These are phyloP conservation scores for Neolamprologus fasciatus DNA, from an alignment of 2,113 vertebrate species.

Conservation along the genomic window DNA sequence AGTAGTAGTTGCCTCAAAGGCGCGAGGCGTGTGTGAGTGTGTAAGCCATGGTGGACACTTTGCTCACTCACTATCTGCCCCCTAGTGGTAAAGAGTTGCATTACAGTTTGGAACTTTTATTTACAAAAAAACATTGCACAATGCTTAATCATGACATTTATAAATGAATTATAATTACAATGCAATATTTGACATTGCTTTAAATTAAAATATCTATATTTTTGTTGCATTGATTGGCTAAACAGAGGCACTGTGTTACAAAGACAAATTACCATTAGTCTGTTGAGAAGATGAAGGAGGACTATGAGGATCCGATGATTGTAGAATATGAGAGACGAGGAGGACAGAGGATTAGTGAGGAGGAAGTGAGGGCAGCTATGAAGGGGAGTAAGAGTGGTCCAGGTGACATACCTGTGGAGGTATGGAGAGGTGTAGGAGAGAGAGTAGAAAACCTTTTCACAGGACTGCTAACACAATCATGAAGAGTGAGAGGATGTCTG, in stretches of 20 bases:
- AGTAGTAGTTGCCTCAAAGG: not conserved
- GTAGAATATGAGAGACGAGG: not conserved
- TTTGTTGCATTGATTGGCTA: not conserved
- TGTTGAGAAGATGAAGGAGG: not conserved
- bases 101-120: not conserved
- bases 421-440: not conserved
- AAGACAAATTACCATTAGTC: not conserved
- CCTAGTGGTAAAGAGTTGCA: not conserved
- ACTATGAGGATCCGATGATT: not conserved
- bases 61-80: not conserved
- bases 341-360: not conserved
- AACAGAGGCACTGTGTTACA: not conserved
- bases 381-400: not conserved
- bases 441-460: not conserved
- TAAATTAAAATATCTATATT: not conserved
- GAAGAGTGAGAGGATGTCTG: not conserved
- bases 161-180: not conserved
- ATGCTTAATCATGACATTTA: not conserved
- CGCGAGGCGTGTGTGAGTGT: not conserved
- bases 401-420: not conserved
- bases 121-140: not conserved
- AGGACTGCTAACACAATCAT: not conserved
- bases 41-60: not conserved
- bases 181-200: not conserved
- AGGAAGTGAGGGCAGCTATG: not conserved